phyloP scores from a whole-genome alignment of 2,113 vertebrate species.

The Phalacrocorax carbo region DNA sequence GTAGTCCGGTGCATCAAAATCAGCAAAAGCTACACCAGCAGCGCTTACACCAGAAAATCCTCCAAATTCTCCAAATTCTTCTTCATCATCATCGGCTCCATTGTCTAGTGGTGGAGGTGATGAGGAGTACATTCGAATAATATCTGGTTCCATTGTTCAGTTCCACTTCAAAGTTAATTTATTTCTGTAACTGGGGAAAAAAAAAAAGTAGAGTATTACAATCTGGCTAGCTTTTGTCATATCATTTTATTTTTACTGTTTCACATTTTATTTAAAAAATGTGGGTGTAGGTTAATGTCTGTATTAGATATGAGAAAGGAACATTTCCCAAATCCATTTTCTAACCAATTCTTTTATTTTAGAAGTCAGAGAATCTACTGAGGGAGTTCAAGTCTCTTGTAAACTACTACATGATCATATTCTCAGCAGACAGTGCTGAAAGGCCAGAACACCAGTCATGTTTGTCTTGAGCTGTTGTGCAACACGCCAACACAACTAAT shows the following conservation, averaged over 20 bases:
- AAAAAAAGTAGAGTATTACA: not conserved
- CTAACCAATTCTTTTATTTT: not conserved
- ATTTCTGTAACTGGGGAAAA: slow-evolving; percentile 66
- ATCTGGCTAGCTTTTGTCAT: not conserved
- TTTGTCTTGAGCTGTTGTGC: not conserved
- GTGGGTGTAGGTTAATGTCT: not conserved
- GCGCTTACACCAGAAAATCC: slow-evolving; percentile 81
- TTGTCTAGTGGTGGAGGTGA: slow-evolving; percentile 86
- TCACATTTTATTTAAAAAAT: not conserved
- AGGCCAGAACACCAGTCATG: not conserved
- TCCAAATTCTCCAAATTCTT: slow-evolving; percentile 90
- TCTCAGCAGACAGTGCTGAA: not conserved
- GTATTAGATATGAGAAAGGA: not conserved
- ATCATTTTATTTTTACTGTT: not conserved
- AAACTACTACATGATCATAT: not conserved
- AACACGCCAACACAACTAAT: not conserved
- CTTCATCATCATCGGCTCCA: slow-evolving; percentile 86
- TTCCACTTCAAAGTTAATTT: slow-evolving; percentile 67
- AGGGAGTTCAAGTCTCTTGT: not conserved
- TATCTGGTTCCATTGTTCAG: slow-evolving; percentile 89
- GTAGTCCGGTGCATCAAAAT: slow-evolving; percentile 74
- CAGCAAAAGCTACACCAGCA: slow-evolving; percentile 76
- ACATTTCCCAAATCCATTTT: not conserved
- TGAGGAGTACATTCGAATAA: slow-evolving; percentile 87
- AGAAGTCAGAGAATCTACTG: not conserved